Conservation (phyloP, 2,113 vertebrate species). For the Balaeniceps rex region DNA sequence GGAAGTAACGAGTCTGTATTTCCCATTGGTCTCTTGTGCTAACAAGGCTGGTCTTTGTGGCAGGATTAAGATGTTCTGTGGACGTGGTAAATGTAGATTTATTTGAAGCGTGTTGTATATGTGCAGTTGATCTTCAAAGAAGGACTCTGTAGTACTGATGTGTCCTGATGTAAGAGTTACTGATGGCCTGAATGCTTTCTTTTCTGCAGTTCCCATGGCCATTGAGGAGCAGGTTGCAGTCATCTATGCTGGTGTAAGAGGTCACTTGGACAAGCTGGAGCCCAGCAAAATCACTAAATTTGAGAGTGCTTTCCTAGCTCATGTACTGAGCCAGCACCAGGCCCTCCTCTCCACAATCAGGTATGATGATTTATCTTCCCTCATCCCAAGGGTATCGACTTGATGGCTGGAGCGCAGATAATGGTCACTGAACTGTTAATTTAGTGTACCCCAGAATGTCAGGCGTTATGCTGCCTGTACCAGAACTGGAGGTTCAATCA, state of each 20-base stretch:
- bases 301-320: slow-evolving; percentile 92
- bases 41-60: accelerated
- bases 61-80: not conserved
- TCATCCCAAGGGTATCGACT: not conserved
- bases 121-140: not conserved
- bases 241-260: slow-evolving; percentile 96
- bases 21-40: accelerated
- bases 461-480: not conserved
- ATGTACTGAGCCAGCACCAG: slow-evolving; percentile 90
- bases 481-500: not conserved
- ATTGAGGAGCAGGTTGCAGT: slow-evolving; percentile 98
- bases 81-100: accelerated
- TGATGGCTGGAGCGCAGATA: not conserved
- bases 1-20: accelerated
- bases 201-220: slow-evolving; percentile 88
- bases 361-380: slow-evolving; percentile 39
- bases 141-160: not conserved
- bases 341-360: slow-evolving; percentile 84
- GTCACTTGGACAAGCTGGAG: slow-evolving; percentile 95
- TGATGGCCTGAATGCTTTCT: not conserved
- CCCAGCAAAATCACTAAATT: slow-evolving; percentile 98
- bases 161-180: not conserved
- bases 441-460: not conserved
- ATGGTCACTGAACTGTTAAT: not conserved
- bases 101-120: accelerated